phyloP scores from a whole-genome alignment of 2,113 vertebrate species.

The Microtus montanus region DNA sequence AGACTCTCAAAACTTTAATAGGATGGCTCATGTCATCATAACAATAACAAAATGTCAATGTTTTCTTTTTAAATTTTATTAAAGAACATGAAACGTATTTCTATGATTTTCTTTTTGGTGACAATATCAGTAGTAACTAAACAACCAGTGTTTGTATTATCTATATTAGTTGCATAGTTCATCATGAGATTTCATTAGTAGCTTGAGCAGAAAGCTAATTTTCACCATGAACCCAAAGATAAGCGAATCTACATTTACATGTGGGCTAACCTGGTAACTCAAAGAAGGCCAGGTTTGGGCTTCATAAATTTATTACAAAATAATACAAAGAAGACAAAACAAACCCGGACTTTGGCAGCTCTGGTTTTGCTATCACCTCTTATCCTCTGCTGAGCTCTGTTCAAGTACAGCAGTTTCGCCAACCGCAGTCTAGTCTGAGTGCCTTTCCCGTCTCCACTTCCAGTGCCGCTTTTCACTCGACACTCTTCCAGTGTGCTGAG shows the following conservation, averaged over 20 bases:
- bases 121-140: background rate
- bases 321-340: background rate
- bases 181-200: background rate
- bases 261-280: background rate
- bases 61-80: background rate
- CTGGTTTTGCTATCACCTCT: background rate
- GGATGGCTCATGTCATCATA: background rate
- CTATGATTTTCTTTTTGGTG: background rate
- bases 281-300: background rate
- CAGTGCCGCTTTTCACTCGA: background rate
- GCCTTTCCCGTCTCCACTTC: background rate
- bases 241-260: background rate
- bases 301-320: background rate
- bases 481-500: background rate
- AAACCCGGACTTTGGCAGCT: background rate
- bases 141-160: background rate
- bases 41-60: slow-evolving; percentile 15
- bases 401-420: background rate
- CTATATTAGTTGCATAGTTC: background rate
- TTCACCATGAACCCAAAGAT: background rate
- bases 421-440: accelerated
- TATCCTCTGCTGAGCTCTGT: background rate
- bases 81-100: background rate
- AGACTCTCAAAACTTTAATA: background rate
- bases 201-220: background rate